Base-by-base conservation (phyloP, 2,888 invertebrate genomes). In the Auanema freiburgensis region DNA sequence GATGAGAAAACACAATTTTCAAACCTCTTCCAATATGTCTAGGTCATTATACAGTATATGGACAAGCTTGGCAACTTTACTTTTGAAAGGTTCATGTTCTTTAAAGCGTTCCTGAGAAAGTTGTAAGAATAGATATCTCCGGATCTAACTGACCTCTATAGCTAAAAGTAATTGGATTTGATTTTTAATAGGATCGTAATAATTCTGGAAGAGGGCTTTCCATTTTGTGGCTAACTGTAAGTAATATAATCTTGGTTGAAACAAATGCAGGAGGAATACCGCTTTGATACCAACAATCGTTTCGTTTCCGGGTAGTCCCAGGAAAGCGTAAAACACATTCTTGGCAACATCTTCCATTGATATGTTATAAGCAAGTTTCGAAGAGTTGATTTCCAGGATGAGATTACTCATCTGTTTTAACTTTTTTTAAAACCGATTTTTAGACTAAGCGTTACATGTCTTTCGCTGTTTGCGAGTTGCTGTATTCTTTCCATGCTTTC, bases 301-400 rank as follows among this genome's bases (percentile, higher is more conserved):
- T 0, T 72, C 46, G 53, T 65, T 63, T 16, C 64, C 59, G 2
- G 58, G 56, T 10, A 78, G 54, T 16, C 55, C 50, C 8, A 79
- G 23, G 49, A 80, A 79, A 4, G 78, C 72, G 1, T 68, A 53
- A 52, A 79, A 74, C 5, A 78, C 69, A 58, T 75, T 63, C 21
- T 69, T 63, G 2, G 75, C 71, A 44, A 79, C 68, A 41, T 78
- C 72, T 21, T 80, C 79, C 63, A 75, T 66, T 0, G 77, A 59
- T 21, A 81, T 74, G 66, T 81, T 81, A 57, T 79, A 73, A 10
- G 81, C 80, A 14, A 81, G 54, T 58, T 79, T 78, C 11, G 80
- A 81, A 5, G 79, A 76, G 59, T 80, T 81, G 60, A 81, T 80
- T 56, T 81, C 81, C 51, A 81, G 61, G 49, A 77, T 80, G 42